Evolutionary conservation across 2,113 vertebrate species (phyloP).

Genomic region (Chaetorhynchus papuensis): DNA sequence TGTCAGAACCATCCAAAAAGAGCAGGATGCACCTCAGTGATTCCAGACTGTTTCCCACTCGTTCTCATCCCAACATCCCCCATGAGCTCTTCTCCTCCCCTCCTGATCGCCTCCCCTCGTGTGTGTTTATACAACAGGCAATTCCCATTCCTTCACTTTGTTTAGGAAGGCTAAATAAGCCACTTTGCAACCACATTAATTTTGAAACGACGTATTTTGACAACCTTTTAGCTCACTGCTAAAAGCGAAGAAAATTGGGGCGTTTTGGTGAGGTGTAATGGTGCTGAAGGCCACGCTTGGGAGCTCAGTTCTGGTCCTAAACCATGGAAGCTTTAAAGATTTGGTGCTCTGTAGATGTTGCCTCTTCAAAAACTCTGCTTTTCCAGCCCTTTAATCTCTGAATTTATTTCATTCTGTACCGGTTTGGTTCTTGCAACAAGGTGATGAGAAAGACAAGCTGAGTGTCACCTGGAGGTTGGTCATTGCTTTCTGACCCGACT

Average conservation of each 20-base stretch:
- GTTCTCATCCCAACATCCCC: not conserved
- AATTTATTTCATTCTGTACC: not conserved
- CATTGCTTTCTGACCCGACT: not conserved
- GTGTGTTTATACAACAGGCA: not conserved
- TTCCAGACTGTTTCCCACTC: not conserved
- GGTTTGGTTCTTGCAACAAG: not conserved
- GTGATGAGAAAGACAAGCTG: not conserved
- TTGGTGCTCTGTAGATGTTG: not conserved
- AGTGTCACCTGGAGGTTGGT: not conserved
- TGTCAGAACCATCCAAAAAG: not conserved
- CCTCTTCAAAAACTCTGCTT: not conserved
- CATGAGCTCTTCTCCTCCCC: not conserved
- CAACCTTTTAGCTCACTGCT: not conserved
- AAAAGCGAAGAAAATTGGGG: not conserved
- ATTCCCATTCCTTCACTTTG: not conserved
- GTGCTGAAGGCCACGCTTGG: not conserved
- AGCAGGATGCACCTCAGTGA: not conserved
- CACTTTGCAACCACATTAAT: not conserved
- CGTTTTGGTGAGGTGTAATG: fast-evolving
- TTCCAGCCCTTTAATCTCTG: not conserved
- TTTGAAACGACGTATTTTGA: not conserved
- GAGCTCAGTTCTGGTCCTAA: not conserved
- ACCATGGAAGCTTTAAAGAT: not conserved
- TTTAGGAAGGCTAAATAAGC: not conserved
- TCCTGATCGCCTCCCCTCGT: not conserved